These are phyloP conservation scores for Chromoteleia sp. DNA, from an alignment of 2,888 invertebrate species.

Conservation along the genomic window DNA sequence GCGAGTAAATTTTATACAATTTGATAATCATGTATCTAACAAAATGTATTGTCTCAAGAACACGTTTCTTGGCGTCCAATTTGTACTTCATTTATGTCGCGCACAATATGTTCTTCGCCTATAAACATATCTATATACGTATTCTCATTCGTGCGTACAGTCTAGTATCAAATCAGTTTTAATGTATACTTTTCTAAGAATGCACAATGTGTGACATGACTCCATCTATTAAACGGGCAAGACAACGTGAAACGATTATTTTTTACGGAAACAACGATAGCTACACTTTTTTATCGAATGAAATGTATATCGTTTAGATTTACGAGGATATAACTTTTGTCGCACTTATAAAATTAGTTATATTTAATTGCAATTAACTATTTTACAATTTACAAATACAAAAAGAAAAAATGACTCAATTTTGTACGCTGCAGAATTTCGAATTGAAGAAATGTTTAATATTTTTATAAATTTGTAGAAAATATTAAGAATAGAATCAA, in stretches of 20 bases:
- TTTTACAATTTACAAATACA: constrained; percentile 5
- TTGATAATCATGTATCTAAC: constrained; percentile 31
- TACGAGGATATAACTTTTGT: constrained; percentile 5
- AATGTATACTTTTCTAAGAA: neutral
- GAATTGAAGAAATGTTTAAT: constrained; percentile 39
- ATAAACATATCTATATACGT: constrained; percentile 61
- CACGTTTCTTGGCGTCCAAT: constrained; percentile 55
- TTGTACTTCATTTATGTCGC: constrained; percentile 39
- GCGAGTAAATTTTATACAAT: constrained; percentile 19
- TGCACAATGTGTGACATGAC: neutral
- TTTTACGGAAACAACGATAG: constrained; percentile 2
- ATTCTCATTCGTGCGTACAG: constrained; percentile 36
- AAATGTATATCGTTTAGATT: constrained; percentile 10
- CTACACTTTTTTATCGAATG: neutral
- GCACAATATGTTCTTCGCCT: constrained; percentile 43
- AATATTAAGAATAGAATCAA: constrained; percentile 3
- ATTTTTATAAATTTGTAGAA: constrained; percentile 57
- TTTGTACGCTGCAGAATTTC: constrained; percentile 26
- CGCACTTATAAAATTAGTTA: constrained; percentile 7
- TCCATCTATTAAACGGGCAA: neutral
- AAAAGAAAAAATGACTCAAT: neutral
- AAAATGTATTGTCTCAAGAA: constrained; percentile 48
- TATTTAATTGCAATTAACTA: neutral
- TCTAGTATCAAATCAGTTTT: constrained; percentile 18
- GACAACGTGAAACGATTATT: neutral